phyloP scores from a whole-genome alignment of 2,113 vertebrate genomes.

The Dipodomys ordii region DNA sequence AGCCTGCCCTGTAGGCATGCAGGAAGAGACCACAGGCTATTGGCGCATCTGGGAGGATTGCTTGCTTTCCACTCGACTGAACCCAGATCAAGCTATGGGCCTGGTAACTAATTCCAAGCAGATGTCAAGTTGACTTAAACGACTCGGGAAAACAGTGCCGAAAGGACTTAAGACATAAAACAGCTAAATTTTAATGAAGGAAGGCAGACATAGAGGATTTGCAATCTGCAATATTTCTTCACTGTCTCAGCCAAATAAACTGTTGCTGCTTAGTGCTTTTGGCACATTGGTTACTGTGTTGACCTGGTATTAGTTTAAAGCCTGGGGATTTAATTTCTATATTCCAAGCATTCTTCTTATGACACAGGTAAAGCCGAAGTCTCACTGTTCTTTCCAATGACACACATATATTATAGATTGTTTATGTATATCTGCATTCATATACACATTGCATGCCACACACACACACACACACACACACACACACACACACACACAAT shows the following conservation, averaged over 20 bases:
- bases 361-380: conserved; percentile 61
- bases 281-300: conserved; percentile 8
- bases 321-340: conserved; percentile 20
- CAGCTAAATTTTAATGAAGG: conserved; percentile 51
- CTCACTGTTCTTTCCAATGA: conserved; percentile 26
- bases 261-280: conserved; percentile 6
- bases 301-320: conserved; percentile 51
- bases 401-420: background rate
- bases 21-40: background rate
- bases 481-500: background rate
- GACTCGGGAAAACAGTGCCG: background rate
- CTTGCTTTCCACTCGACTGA: background rate
- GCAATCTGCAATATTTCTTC: background rate
- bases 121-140: conserved; percentile 19
- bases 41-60: background rate
- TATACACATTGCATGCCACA: background rate
- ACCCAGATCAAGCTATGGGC: background rate
- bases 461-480: background rate
- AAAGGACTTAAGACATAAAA: conserved; percentile 40
- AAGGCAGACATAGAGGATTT: background rate
- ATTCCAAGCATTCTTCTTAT: conserved; percentile 30
- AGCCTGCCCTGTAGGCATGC: background rate
- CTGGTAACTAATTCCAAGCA: conserved; percentile 45
- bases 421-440: background rate
- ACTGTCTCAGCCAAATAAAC: conserved; percentile 36